Conservation (phyloP, 2,797 vertebrate species). For the Pseudomugil tenellus region DNA sequence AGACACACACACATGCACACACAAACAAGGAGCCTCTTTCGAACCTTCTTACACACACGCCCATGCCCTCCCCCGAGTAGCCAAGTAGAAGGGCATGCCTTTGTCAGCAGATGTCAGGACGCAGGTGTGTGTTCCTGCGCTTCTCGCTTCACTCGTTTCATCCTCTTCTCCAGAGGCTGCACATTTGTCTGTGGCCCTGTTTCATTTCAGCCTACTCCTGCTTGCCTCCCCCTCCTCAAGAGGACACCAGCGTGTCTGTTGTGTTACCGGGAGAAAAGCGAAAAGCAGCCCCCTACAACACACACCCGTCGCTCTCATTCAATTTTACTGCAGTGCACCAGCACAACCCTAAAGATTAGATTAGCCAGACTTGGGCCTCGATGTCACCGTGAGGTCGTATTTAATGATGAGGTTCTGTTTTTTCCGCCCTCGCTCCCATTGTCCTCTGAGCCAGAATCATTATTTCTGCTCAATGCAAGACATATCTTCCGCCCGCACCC, state of each 20-base stretch:
- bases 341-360: slow-evolving; percentile 52
- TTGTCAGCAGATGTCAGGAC: slow-evolving; percentile 83
- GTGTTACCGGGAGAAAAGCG: slow-evolving; percentile 49
- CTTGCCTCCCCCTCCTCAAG: slow-evolving; percentile 30
- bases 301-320: slow-evolving; percentile 9
- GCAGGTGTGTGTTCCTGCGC: slow-evolving; percentile 80
- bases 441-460: slow-evolving; percentile 34
- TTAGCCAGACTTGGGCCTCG: slow-evolving; percentile 32
- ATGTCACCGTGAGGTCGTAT: slow-evolving; percentile 48
- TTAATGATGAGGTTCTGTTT: slow-evolving; percentile 50
- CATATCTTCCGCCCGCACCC: neutral
- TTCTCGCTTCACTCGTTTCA: slow-evolving; percentile 76
- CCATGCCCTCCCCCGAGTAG: slow-evolving; percentile 59
- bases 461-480: slow-evolving; percentile 29
- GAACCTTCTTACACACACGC: slow-evolving; percentile 27
- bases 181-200: slow-evolving; percentile 78
- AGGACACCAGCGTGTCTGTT: slow-evolving; percentile 64
- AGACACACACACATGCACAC: slow-evolving; percentile 38
- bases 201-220: slow-evolving; percentile 74
- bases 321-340: slow-evolving; percentile 28
- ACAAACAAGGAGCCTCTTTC: slow-evolving; percentile 63
- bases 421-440: slow-evolving; percentile 22
- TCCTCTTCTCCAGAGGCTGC: slow-evolving; percentile 75
- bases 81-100: slow-evolving; percentile 79
- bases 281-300: slow-evolving; percentile 28